Base-by-base conservation (phyloP, 2,888 invertebrate species). In the Tachystola acroxantha region DNA sequence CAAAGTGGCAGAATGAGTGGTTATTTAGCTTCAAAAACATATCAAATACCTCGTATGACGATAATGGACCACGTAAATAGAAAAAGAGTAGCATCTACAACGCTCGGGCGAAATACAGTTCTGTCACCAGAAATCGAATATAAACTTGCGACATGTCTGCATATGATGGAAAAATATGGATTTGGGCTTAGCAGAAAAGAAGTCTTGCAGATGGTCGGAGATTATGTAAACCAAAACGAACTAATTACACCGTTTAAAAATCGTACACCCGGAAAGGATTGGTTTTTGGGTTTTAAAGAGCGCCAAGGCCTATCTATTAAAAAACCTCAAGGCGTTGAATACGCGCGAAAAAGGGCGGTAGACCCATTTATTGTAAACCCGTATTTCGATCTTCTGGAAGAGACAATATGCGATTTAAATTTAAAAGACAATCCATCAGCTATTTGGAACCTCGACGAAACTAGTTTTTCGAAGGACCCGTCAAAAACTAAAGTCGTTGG, bases 401-500 rank as follows among this genome's bases (percentile, higher is more conserved):
- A 38, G 29, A 42, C 42, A 11, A 27, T 45, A 14, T 2, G 29
- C 9, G 39, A 44, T 1, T 27, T 40, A 3, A 31, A 36, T 28
- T 34, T 49, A 22, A 22, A 11, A 7, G 37, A 43, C 3, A 43
- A 46, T 30, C 43, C 50, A 11, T 30, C 32, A 7, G 24, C 22
- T n/a, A 46, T 48, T 13, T 50, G 43, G 44, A 51, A 53, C 10
- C 2, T 52, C 1, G 51, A 52, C 13, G 49, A 53, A 35, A 46
- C 49, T 1, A 48, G 49, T 26, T 52, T 52, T 30, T 39, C 14
- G 1, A 50, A 39, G 9, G 46, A 53, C 30, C 53, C 53, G 0
- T 7, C 20, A 2, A 52, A 53, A 44, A 46, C 57, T 1, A 53
- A 47, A 46, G 29, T 53, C 6, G 50, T 53, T 10, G 51, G 56